Percentiles rank a stretch among this genome's conserved stretches.
Conservation (phyloP, 1,140 invertebrate species). For the Eumaeus atala region DNA sequence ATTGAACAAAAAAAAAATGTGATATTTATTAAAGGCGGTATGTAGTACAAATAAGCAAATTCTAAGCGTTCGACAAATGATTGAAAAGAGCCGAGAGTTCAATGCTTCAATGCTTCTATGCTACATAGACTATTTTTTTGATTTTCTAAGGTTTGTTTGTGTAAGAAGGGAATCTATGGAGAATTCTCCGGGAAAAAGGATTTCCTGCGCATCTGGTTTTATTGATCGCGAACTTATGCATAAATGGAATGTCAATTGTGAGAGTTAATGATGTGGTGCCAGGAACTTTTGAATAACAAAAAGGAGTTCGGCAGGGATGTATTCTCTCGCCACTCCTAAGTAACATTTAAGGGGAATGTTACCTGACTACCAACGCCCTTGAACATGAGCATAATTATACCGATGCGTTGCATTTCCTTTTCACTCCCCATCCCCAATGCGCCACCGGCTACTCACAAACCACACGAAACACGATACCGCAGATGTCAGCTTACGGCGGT, state of each 20-base stretch:
- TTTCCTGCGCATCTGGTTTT: slow-evolving; percentile 13
- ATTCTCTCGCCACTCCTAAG: slow-evolving; percentile 14
- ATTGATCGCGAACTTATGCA: slow-evolving; percentile 17
- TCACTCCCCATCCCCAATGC: too few species aligned
- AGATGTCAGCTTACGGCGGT: too few species aligned
- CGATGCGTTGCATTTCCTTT: slow-evolving; percentile 10
- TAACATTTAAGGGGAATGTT: slow-evolving; percentile 12
- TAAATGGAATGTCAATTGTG: slow-evolving; percentile 11
- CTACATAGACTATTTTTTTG: slow-evolving; percentile 12
- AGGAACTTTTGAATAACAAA: slow-evolving; percentile 1
- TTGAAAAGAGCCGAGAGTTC: slow-evolving; percentile 22
- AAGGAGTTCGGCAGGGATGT: slow-evolving; percentile 10
- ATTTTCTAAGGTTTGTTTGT: too few species aligned
- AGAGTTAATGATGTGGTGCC: slow-evolving; percentile 12
- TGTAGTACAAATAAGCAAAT: slow-evolving; percentile 22
- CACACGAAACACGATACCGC: too few species aligned
- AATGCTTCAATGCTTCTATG: slow-evolving; percentile 5
- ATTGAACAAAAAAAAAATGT: slow-evolving; percentile 22
- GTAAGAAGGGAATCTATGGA: too few species aligned
- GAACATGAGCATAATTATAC: not conserved
- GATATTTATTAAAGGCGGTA: not conserved
- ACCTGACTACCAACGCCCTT: too few species aligned
- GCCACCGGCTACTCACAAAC: too few species aligned
- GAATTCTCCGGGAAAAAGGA: slow-evolving; percentile 15
- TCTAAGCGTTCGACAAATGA: slow-evolving; percentile 21